Percentiles rank a stretch among this genome's conserved stretches.
These are phyloP conservation scores for Trididemnum clinides DNA, from an alignment of 23 tunicate genomes.

Conservation along the genomic window DNA sequence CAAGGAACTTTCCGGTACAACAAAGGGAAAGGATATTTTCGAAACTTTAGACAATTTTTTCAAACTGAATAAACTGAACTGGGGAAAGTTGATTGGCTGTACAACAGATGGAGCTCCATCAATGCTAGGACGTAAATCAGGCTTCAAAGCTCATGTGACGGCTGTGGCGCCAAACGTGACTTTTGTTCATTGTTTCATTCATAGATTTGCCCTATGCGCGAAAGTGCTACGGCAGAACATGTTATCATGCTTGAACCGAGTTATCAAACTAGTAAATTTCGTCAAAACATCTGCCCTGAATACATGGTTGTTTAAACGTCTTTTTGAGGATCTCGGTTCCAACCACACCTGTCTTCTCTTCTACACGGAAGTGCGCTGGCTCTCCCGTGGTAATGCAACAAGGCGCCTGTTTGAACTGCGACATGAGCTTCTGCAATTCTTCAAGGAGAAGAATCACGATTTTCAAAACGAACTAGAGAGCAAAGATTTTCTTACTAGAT, in stretches of 20 bases:
- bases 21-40: slow-evolving; percentile 45
- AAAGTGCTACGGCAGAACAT: slow-evolving; percentile 51
- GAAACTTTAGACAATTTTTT: slow-evolving; percentile 46
- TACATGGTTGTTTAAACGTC: slow-evolving; percentile 19
- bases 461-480: slow-evolving; percentile 42
- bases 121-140: slow-evolving; percentile 59
- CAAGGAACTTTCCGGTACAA: slow-evolving; percentile 48
- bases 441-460: slow-evolving; percentile 55
- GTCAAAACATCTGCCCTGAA: slow-evolving; percentile 49
- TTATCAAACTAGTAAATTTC: slow-evolving; percentile 60
- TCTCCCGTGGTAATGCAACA: slow-evolving; percentile 66
- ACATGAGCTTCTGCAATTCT: slow-evolving; percentile 58
- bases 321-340: slow-evolving; percentile 33
- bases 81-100: too few species aligned
- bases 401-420: slow-evolving; percentile 74
- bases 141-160: slow-evolving; percentile 66
- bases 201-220: slow-evolving; percentile 62
- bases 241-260: slow-evolving; percentile 56
- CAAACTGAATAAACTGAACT: slow-evolving; percentile 65
- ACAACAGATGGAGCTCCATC: slow-evolving; percentile 65
- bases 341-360: slow-evolving; percentile 45
- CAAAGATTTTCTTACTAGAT: slow-evolving; percentile 49
- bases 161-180: slow-evolving; percentile 65
- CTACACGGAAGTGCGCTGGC: slow-evolving; percentile 57
- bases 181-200: slow-evolving; percentile 55